phyloP scores from a whole-genome alignment of 1,140 invertebrate species.

The Aphis craccivora region DNA sequence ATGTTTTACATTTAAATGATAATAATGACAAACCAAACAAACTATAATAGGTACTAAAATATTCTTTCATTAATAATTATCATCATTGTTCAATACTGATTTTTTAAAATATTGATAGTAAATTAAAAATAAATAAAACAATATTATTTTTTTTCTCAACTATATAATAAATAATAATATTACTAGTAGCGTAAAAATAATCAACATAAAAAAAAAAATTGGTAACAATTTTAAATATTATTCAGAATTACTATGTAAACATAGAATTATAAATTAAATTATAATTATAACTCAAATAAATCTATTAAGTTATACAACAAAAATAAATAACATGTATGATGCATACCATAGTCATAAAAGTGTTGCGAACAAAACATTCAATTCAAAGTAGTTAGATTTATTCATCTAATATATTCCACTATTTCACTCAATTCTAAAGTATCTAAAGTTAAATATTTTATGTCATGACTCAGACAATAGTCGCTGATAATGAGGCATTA shows the following conservation, averaged over 20 bases:
- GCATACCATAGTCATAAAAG: background rate
- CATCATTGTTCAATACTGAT: background rate
- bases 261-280: background rate
- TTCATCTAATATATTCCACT: conserved; percentile 9
- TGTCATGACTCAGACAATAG: conserved; percentile 86
- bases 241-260: background rate
- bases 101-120: background rate
- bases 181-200: background rate
- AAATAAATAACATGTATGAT: background rate
- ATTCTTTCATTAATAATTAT: background rate
- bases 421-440: conserved; percentile 21
- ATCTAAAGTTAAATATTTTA: background rate
- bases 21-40: background rate
- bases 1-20: background rate
- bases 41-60: background rate
- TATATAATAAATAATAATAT: background rate
- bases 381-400: conserved; percentile 4
- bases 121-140: background rate
- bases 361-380: background rate
- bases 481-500: conserved; percentile 94
- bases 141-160: background rate
- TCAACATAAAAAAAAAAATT: background rate
- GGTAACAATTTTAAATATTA: background rate
- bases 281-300: background rate
- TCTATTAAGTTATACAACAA: background rate